Conservation (phyloP, 2,888 invertebrate genomes). For the Iphiclides podalirius region DNA sequence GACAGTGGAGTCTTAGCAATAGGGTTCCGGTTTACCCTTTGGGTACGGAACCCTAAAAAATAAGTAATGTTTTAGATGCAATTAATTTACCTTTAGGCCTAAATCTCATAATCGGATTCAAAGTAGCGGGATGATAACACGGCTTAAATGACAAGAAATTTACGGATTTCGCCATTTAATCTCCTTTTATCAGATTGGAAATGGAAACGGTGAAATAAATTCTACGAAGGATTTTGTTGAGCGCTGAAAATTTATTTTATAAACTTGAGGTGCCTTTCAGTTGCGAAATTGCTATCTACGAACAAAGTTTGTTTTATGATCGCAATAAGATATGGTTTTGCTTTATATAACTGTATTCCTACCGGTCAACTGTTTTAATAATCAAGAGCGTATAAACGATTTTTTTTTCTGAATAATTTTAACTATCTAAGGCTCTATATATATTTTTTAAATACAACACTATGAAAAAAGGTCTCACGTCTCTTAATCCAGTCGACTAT, state of each 20-base stretch:
- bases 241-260: constrained; percentile 22
- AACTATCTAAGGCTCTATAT: no score
- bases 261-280: constrained; percentile 15
- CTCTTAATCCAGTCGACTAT: no score
- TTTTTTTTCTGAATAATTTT: no score
- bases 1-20: no score
- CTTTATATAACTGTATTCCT: not conserved
- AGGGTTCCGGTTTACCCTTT: no score
- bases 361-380: no score
- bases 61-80: no score
- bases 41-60: no score
- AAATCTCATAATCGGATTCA: constrained; percentile 19
- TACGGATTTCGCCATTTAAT: constrained; percentile 19
- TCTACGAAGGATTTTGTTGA: constrained; percentile 22
- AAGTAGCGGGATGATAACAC: constrained; percentile 14
- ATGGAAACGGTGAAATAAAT: constrained; percentile 20
- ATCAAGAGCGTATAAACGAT: no score
- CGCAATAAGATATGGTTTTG: constrained; percentile 2
- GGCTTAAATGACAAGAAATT: constrained; percentile 17
- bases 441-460: no score
- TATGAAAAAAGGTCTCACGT: no score
- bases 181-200: constrained; percentile 23
- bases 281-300: constrained; percentile 18
- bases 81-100: no score
- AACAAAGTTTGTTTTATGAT: constrained; percentile 16